Base-by-base conservation (phyloP, 1,140 invertebrate species). In the Leptestheria dahalacensis region DNA sequence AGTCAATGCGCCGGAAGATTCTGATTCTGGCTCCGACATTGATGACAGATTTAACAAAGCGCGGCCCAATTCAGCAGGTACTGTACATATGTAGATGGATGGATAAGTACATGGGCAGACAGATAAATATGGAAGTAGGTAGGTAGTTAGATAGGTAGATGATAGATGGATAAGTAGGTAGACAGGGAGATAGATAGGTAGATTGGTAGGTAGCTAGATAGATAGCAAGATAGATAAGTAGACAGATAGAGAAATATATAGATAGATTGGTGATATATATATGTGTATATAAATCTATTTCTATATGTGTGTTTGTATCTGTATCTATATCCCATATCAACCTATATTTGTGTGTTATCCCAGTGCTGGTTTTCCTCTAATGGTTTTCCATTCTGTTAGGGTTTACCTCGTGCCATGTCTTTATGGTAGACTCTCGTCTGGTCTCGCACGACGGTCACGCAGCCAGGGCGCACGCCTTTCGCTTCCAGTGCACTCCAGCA, bases 351-450 rank as follows among this genome's bases (percentile, higher is more conserved):
- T 3, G 29, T 2, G 21, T 41, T 57, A 41, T 23, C 0, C 23
- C 47, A 47, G 21, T 57, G n/a, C 18, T 60, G 23, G 29, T 18
- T 25, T 25, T 25, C n/a, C 12, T 60, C 20, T 52, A 51, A 29
- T 29, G 25, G 50, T 49, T 20, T 49, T 53, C 23, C 26, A 23
- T 25, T 50, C 20, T 49, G 47, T 23, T 55, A 55, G 58, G 58
- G 21, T 57, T 54, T 25, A 56, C 61, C 68, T 93, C 91, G 46
- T 96, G 92, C 69, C 92, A 97, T 71, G 89, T 96, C 0, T 97
- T 97, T 70, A 90, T 88, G 62, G 85, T 94, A 15, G 89, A 96
- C 68, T 82, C 87, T 0, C 84, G 89, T 67, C 73, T 91, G 47
- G 79, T 82, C 0, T 67, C 72, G 48, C 86, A 93, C 69, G 76